Percentiles rank a stretch among this genome's conserved stretches.
Conservation (phyloP, 2,113 vertebrate species). For the Psittacus erithacus region DNA sequence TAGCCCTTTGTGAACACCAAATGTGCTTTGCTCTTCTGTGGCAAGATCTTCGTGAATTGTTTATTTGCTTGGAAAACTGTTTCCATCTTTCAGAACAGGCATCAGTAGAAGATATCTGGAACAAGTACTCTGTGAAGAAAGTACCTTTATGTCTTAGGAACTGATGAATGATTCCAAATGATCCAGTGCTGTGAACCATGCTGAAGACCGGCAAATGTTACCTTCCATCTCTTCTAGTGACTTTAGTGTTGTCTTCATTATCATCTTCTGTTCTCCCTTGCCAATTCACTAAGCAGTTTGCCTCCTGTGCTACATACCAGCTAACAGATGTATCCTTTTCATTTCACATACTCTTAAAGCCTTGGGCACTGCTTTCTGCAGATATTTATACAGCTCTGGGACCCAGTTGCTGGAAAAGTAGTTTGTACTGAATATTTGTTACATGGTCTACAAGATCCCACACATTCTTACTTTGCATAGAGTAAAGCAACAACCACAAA, state of each 20-base stretch:
- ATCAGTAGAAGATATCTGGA: neutral
- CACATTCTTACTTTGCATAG: constrained; percentile 25
- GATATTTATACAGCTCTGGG: constrained; percentile 44
- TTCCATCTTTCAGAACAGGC: constrained; percentile 9
- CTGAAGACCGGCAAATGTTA: constrained; percentile 28
- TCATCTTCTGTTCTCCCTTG: constrained; percentile 27
- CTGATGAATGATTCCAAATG: neutral
- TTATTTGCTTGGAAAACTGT: constrained; percentile 45
- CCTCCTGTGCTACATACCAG: constrained; percentile 37
- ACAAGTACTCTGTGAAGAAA: neutral
- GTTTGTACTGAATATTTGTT: constrained; percentile 67
- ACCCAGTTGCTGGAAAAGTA: constrained; percentile 42
- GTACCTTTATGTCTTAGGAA: constrained; percentile 33
- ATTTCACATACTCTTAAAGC: constrained; percentile 57
- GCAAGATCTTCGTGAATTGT: constrained; percentile 28
- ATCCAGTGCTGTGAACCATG: neutral
- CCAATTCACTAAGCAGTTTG: constrained; percentile 39
- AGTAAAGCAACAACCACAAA: neutral
- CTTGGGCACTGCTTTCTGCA: constrained; percentile 50
- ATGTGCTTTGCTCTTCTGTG: neutral
- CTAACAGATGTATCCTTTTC: constrained; percentile 58
- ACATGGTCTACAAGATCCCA: constrained; percentile 50
- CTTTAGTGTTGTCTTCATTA: constrained; percentile 51
- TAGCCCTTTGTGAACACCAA: constrained; percentile 25
- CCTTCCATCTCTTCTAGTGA: constrained; percentile 40